Evolutionary conservation across 2,797 vertebrate species (phyloP).

Genomic region (Enteromius trimaculatus): DNA sequence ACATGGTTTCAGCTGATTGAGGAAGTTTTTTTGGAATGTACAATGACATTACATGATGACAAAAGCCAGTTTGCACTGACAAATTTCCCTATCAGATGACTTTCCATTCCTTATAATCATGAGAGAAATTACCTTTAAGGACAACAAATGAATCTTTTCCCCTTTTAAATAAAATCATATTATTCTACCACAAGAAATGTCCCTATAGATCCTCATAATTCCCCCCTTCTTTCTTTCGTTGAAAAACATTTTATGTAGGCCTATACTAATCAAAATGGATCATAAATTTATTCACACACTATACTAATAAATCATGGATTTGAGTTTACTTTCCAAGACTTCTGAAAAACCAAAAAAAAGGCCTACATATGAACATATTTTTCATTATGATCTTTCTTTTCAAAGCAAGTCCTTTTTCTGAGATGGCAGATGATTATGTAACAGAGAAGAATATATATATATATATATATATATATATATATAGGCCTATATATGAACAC

Average conservation of each 20-base stretch:
- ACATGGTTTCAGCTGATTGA: neutral
- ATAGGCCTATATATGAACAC: too few relatives aligned
- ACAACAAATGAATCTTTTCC: neutral
- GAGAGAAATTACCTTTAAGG: neutral
- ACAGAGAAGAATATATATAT: neutral
- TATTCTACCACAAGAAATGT: neutral
- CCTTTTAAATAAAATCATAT: neutral
- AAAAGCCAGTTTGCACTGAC: neutral
- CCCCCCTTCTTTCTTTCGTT: neutral
- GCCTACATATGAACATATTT: neutral
- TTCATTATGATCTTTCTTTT: neutral
- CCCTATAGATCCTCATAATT: constrained; percentile 1
- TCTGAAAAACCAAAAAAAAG: neutral
- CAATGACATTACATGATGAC: neutral
- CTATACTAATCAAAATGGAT: neutral
- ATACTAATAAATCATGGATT: neutral
- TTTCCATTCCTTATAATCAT: constrained; percentile 7
- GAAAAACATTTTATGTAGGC: neutral
- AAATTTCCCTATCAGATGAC: constrained; percentile 21
- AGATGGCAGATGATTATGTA: neutral
- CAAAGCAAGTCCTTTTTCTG: neutral
- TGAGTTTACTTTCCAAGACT: neutral
- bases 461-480: too few relatives aligned
- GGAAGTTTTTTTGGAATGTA: constrained; percentile 21
- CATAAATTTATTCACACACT: neutral